Conservation (phyloP, 2,797 vertebrate genomes). For the Menidia menidia region DNA sequence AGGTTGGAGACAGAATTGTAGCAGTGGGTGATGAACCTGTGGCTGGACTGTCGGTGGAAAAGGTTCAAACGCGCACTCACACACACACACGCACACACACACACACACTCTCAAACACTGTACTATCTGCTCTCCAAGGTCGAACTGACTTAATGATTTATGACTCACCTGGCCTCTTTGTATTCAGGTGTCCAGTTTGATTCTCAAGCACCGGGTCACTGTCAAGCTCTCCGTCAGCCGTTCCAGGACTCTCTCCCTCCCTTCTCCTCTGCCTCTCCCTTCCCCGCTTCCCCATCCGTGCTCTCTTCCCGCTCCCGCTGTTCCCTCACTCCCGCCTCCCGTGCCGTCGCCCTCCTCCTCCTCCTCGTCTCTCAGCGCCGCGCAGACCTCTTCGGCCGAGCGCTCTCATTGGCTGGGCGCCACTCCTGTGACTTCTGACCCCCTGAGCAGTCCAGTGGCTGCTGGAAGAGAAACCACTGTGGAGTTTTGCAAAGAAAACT, state of each 20-base stretch:
- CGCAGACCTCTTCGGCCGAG: slow-evolving; percentile 45
- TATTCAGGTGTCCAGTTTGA: slow-evolving; percentile 86
- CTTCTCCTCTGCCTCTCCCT: slow-evolving; percentile 35
- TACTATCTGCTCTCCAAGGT: slow-evolving; percentile 43
- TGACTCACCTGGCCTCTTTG: slow-evolving; percentile 50
- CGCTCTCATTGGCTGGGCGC: slow-evolving; percentile 81
- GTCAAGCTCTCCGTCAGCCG: slow-evolving; percentile 83
- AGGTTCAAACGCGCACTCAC: slow-evolving; percentile 77
- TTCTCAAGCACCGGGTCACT: slow-evolving; percentile 82
- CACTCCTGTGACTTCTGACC: slow-evolving; percentile 82
- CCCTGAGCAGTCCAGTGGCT: slow-evolving; percentile 86
- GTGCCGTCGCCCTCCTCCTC: slow-evolving; percentile 26
- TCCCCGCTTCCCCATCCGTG: slow-evolving; percentile 18
- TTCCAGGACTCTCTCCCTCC: slow-evolving; percentile 39
- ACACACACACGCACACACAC: slow-evolving; percentile 18
- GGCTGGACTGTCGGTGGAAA: slow-evolving; percentile 84
- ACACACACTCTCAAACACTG: slow-evolving; percentile 20
- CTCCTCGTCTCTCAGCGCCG: slow-evolving; percentile 29
- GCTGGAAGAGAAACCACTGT: slow-evolving; percentile 91
- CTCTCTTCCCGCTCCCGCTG: slow-evolving; percentile 26
- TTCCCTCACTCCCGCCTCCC: slow-evolving; percentile 27
- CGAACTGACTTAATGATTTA: slow-evolving; percentile 60
- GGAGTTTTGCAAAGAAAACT: slow-evolving; percentile 90
- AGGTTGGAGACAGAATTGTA: slow-evolving; percentile 85
- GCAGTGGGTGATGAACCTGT: slow-evolving; percentile 88